Base-by-base conservation (phyloP, 2,113 vertebrate genomes). In the Jaculus jaculus region DNA sequence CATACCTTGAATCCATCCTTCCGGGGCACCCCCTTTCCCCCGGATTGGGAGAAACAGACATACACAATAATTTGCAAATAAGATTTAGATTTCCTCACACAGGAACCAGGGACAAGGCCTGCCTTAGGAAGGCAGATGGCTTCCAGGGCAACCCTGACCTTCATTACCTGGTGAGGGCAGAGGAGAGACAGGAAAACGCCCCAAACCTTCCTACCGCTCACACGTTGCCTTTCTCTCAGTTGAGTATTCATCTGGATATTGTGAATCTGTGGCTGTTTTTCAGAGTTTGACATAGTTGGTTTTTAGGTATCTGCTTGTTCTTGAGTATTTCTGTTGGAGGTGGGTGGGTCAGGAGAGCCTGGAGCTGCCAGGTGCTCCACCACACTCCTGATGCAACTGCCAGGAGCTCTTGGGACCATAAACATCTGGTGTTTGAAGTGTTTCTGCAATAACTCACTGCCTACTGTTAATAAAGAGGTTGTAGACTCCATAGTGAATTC, bases 371-470 rank as follows among this genome's bases (percentile, higher is more conserved):
- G n/a, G n/a, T 78, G 10, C 17, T 20, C 7, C 5, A 61, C 11
- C 34, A 10, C 39, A 51, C 24, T 84, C 54, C 79, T 65, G 60
- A 60, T 9, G 4, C n/a, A 32, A 51, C 37, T 20, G 7, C 51
- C 8, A 3, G 39, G 68, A 89, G 11, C 16, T 20, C 73, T 84
- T 42, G 37, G 23, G 34, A 11, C 26, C 32, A 11, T 82, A 32
- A 54, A 82, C 24, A 73, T 80, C 69, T 51, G n/a, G 2, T 81
- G 88, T 83, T 74, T 12, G 51, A 54, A 85, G 10, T n/a, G 78
- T 82, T 90, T 85, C 69, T 89, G 24, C 58, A 24, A n/a, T 72
- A 88, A 95, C 54, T 83, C 37, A 37, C n/a, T n/a, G n/a, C n/a
- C 73, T 68, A 20, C 47, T 81, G 16, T 69, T 86, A 66, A 51